Percentiles rank a stretch among this genome's conserved stretches.
phyloP scores from a whole-genome alignment of 2,888 invertebrate genomes.

The Drosophila tanythrix region DNA sequence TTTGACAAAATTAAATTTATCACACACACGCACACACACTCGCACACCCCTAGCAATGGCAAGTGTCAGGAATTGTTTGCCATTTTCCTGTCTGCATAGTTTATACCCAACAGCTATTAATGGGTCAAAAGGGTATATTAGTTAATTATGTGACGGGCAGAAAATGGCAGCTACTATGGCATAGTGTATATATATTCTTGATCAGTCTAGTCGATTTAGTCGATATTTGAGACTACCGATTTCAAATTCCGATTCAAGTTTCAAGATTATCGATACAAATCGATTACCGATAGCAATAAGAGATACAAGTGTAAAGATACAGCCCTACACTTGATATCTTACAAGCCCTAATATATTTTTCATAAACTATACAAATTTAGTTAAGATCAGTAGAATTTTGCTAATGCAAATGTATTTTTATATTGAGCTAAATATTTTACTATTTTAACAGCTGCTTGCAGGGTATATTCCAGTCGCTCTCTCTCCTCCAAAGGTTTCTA shows the following conservation, averaged over 20 bases:
- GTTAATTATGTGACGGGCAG: background rate
- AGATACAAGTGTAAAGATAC: background rate
- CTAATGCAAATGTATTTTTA: background rate
- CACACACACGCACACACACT: slow-evolving; percentile 24
- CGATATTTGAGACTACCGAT: background rate
- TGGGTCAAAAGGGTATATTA: background rate
- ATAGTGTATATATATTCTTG: background rate
- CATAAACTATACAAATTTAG: background rate
- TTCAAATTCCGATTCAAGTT: background rate
- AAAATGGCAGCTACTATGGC: background rate
- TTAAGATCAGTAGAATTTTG: background rate
- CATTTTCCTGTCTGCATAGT: slow-evolving; percentile 32
- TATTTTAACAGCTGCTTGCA: background rate
- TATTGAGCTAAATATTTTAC: background rate
- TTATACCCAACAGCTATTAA: background rate
- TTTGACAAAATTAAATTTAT: slow-evolving; percentile 77
- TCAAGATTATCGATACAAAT: background rate
- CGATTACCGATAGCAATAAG: background rate
- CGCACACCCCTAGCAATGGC: background rate
- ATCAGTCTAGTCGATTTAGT: background rate
- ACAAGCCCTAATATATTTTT: background rate
- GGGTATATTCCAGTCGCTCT: background rate
- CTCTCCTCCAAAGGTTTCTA: background rate
- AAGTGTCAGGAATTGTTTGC: slow-evolving; percentile 39
- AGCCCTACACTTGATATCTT: background rate